Conservation (phyloP, 2,888 invertebrate species). For the Drosophila infuscata region DNA sequence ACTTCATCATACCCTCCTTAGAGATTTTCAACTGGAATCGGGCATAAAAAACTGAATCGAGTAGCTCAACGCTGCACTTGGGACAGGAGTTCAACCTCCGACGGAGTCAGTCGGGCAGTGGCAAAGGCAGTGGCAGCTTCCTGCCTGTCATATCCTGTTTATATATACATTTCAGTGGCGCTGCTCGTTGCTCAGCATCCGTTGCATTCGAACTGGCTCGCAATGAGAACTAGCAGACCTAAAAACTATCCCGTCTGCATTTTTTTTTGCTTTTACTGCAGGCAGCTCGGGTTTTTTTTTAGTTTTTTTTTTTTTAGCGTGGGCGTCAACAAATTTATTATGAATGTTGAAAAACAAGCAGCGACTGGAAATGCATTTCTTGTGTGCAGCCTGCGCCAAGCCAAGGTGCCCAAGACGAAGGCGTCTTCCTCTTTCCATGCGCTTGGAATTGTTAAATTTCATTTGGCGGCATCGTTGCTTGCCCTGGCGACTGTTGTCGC, state of each 20-base stretch:
- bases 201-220: slow-evolving; percentile 67
- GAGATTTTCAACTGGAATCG: background rate
- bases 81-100: background rate
- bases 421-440: slow-evolving; percentile 12
- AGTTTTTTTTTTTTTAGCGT: slow-evolving; percentile 4
- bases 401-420: slow-evolving; percentile 40
- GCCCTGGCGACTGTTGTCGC: slow-evolving; percentile 46
- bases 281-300: background rate
- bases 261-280: slow-evolving; percentile 5
- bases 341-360: slow-evolving; percentile 72
- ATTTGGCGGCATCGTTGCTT: slow-evolving; percentile 59
- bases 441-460: slow-evolving; percentile 77
- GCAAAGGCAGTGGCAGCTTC: slow-evolving; percentile 45
- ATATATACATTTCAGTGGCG: slow-evolving; percentile 67
- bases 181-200: slow-evolving; percentile 60
- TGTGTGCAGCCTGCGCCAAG: slow-evolving; percentile 55
- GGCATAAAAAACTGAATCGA: slow-evolving; percentile 1
- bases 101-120: background rate
- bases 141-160: slow-evolving; percentile 79
- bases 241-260: slow-evolving; percentile 29
- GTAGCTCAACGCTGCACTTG: slow-evolving; percentile 55
- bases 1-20: background rate
- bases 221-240: slow-evolving; percentile 38
- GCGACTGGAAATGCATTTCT: slow-evolving; percentile 71
- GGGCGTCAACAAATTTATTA: slow-evolving; percentile 62